Percentiles rank a stretch among this genome's conserved stretches.
phyloP scores from a whole-genome alignment of 2,113 vertebrate species.

The Dissostichus mawsoni region DNA sequence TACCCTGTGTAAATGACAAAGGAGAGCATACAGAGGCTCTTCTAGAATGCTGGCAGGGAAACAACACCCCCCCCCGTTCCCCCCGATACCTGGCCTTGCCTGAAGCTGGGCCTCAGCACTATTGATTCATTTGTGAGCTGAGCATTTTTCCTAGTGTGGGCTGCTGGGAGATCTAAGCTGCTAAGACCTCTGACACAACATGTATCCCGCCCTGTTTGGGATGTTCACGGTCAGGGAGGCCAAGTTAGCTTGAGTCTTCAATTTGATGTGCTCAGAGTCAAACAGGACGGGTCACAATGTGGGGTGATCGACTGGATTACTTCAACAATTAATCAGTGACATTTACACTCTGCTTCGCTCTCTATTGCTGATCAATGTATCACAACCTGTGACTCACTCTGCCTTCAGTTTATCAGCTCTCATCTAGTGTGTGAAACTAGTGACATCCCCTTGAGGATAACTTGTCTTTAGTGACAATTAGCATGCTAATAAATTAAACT shows the following conservation, averaged over 20 bases:
- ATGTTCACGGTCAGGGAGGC: conserved; percentile 18
- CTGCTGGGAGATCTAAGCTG: conserved; percentile 28
- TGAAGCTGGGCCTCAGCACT: conserved; percentile 17
- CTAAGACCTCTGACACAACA: conserved; percentile 43
- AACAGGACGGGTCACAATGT: conserved; percentile 4
- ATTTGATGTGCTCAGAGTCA: conserved; percentile 13
- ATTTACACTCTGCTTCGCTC: background rate
- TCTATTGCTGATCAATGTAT: background rate
- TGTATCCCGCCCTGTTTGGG: conserved; percentile 10
- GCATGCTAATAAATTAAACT: background rate
- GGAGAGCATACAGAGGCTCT: background rate
- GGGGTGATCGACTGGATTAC: conserved; percentile 8
- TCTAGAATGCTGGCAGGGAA: conserved; percentile 5
- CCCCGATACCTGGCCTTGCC: background rate
- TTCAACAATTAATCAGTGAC: conserved; percentile 26
- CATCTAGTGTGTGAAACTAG: background rate
- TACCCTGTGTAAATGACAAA: conserved; percentile 35
- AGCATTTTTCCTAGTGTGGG: conserved; percentile 3
- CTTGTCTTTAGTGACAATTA: background rate
- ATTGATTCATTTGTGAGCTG: conserved; percentile 42
- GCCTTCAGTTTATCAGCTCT: conserved; percentile 11
- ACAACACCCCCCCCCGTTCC: background rate
- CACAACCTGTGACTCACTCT: conserved; percentile 2
- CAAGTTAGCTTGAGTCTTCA: conserved; percentile 23
- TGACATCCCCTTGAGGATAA: background rate